These are phyloP conservation scores for Synergus itoensis DNA, from an alignment of 2,888 invertebrate species.

Conservation along the genomic window DNA sequence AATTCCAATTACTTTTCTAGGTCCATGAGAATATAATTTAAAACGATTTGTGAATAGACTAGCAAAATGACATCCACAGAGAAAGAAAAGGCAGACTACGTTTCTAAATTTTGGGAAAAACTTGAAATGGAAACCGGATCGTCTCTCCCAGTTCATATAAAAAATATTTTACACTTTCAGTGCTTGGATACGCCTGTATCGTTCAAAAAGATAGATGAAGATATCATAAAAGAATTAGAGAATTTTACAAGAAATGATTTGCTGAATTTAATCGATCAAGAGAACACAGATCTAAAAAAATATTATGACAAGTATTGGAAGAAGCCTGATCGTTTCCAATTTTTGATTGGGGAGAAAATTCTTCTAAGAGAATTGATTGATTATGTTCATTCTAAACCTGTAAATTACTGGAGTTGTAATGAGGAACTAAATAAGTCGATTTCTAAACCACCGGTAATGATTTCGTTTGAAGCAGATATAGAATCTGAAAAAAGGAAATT, in stretches of 20 bases:
- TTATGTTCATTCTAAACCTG: neutral
- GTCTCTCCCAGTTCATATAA: slow-evolving; percentile 32
- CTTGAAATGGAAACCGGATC: neutral
- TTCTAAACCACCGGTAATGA: neutral
- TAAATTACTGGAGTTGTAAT: slow-evolving; percentile 10
- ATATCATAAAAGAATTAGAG: neutral
- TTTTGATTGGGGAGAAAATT: slow-evolving; percentile 31
- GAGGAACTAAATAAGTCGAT: neutral
- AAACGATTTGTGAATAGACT: no score
- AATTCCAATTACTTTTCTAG: no score
- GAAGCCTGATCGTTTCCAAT: neutral
- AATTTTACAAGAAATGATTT: neutral
- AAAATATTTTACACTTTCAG: slow-evolving; percentile 42
- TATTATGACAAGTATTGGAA: neutral
- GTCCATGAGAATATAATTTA: no score
- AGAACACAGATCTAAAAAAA: neutral
- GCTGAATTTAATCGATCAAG: neutral
- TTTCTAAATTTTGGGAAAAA: slow-evolving; percentile 5
- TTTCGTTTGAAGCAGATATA: neutral
- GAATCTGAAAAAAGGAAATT: slow-evolving; percentile 1
- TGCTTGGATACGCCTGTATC: slow-evolving; percentile 43
- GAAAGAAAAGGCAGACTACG: neutral
- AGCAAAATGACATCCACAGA: no score
- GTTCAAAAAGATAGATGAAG: slow-evolving; percentile 21
- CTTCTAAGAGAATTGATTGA: slow-evolving; percentile 4